Evolutionary conservation across 2,113 vertebrate genomes (phyloP).

Genomic region (Heliornis fulica): DNA sequence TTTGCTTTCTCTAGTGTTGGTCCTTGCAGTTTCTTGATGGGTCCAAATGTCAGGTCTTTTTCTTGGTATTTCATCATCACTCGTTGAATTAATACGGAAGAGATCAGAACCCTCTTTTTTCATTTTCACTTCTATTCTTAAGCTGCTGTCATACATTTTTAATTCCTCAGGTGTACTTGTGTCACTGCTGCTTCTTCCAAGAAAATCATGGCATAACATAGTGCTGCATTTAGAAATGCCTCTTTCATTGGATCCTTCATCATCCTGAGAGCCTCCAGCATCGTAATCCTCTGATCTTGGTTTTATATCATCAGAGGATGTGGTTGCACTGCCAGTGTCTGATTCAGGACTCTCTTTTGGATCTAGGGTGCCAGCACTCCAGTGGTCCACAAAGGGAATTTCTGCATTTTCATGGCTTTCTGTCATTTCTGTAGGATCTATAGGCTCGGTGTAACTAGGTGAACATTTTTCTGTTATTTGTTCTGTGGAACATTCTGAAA

Average conservation of each 20-base stretch:
- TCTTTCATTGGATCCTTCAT: slow-evolving; percentile 91
- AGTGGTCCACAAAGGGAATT: slow-evolving; percentile 79
- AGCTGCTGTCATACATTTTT: slow-evolving; percentile 88
- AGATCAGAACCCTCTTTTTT: slow-evolving; percentile 81
- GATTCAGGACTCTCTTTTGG: slow-evolving; percentile 91
- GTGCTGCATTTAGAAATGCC: slow-evolving; percentile 95
- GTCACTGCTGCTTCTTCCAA: slow-evolving; percentile 96
- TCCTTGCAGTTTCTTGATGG: slow-evolving; percentile 68
- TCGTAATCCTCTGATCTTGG: slow-evolving; percentile 98
- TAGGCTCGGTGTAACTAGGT: slow-evolving; percentile 72
- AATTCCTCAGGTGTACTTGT: slow-evolving; percentile 97
- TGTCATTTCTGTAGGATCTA: slow-evolving; percentile 71
- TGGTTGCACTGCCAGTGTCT: slow-evolving; percentile 90
- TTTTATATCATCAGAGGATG: slow-evolving; percentile 97
- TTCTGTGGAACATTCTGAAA: slow-evolving; percentile 64
- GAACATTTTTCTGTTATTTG: slow-evolving; percentile 70
- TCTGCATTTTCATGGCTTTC: slow-evolving; percentile 79
- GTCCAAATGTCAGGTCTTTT: slow-evolving; percentile 82
- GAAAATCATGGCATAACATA: slow-evolving; percentile 91
- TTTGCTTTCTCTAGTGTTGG: slow-evolving; percentile 65
- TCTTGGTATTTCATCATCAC: slow-evolving; percentile 87
- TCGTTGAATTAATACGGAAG: slow-evolving; percentile 86
- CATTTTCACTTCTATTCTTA: slow-evolving; percentile 91
- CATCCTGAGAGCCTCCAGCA: slow-evolving; percentile 96
- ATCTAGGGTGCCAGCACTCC: slow-evolving; percentile 75